These are phyloP conservation scores for Melanogrammus aeglefinus DNA, from an alignment of 2,797 vertebrate species.

Conservation along the genomic window DNA sequence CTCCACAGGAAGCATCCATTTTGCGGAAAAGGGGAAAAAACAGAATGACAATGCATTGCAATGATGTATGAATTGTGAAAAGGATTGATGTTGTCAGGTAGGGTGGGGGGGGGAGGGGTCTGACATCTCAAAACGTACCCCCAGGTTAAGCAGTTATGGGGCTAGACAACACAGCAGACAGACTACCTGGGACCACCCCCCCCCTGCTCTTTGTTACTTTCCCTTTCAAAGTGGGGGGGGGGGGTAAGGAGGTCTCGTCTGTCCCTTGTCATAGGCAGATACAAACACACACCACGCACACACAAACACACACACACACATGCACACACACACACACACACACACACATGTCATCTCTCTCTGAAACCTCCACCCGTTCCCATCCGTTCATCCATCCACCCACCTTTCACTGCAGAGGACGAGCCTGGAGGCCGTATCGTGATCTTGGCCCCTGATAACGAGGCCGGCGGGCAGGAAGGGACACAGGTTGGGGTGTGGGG, in stretches of 20 bases:
- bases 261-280: constrained; percentile 62
- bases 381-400: constrained; percentile 33
- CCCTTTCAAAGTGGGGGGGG: constrained; percentile 52
- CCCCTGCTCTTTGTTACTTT: constrained; percentile 72
- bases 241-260: constrained; percentile 51
- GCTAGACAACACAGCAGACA: constrained; percentile 44
- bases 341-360: constrained; percentile 31
- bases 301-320: constrained; percentile 9
- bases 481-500: not conserved
- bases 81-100: constrained; percentile 6
- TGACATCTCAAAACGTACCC: constrained; percentile 57
- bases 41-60: constrained; percentile 35
- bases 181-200: constrained; percentile 36
- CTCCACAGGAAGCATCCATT: constrained; percentile 29
- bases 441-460: constrained; percentile 67
- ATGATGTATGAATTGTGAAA: constrained; percentile 45
- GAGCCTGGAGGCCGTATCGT: constrained; percentile 62
- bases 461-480: constrained; percentile 41
- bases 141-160: constrained; percentile 35
- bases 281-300: constrained; percentile 11
- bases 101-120: constrained; percentile 23
- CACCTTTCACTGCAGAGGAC: constrained; percentile 28
- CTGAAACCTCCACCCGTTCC: constrained; percentile 46
- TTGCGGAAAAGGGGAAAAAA: constrained; percentile 5
- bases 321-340: constrained; percentile 25